Base-by-base conservation (phyloP, 2,888 invertebrate species). In the Furcula furcula region DNA sequence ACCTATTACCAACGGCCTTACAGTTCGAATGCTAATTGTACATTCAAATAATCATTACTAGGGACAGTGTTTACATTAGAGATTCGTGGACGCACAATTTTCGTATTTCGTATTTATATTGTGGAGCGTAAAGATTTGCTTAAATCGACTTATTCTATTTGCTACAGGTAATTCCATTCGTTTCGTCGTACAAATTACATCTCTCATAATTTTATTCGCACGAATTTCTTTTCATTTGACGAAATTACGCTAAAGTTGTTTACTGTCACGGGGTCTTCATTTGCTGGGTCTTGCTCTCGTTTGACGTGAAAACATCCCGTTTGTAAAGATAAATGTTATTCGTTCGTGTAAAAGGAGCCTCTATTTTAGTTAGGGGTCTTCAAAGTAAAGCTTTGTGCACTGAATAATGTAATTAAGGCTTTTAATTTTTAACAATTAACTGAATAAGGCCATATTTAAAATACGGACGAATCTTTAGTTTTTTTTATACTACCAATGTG, bases 41-140 rank as follows among this genome's bases (percentile, higher is more conserved):
- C 69, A 69, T 72, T 76, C 82, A 81, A 82, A 83, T 79, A 84
- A 81, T 82, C 72, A 83, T 83, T 83, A 82, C 72, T 76, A 70
- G 76, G 79, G 78, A 69, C 76, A 51, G 64, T 82, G 69, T 83
- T 80, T 80, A 70, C 76, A 61, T 55, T 61, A 57, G 55, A 68
- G 68, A 75, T 76, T 71, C 70, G 64, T 72, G 76, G 76, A 78
- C 77, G 77, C 54, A 55, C 45, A 54, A 57, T 54, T 70, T 76
- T 64, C 60, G 64, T 63, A 64, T 65, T 64, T 60, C 62, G 60
- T 65, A 63, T 71, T 76, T 73, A 64, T 62, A 62, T 57, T 60
- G 47, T 51, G 46, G 49, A 57, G 51, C 62, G 66, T 46, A 65
- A 69, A 71, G 64, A 72, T 71, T 72, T 68, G 62, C 13, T 67